phyloP scores from a whole-genome alignment of 2,797 vertebrate genomes.

The Neosalanx taihuensis region DNA sequence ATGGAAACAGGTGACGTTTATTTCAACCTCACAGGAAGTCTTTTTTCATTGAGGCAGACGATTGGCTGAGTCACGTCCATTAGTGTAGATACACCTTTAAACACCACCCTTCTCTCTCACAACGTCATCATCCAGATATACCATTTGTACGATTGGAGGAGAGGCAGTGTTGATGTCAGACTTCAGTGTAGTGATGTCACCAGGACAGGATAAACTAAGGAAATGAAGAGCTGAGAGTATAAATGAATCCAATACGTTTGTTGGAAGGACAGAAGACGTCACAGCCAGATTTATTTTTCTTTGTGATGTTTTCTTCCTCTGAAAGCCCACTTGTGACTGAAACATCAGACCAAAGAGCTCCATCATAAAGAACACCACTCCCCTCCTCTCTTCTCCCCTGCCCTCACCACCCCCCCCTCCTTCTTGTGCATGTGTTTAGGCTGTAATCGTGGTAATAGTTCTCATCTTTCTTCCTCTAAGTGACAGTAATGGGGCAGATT shows the following conservation, averaged over 20 bases:
- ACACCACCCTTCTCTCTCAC: neutral
- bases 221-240: neutral
- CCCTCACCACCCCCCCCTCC: neutral
- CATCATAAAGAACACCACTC: neutral
- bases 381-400: neutral
- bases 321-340: neutral
- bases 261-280: no score
- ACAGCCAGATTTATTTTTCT: neutral
- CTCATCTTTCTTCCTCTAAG: slow-evolving; percentile 27
- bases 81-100: no score
- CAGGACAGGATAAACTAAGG: neutral
- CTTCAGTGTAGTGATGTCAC: slow-evolving; percentile 6
- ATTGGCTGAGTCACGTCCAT: slow-evolving; percentile 8
- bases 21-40: neutral
- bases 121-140: neutral
- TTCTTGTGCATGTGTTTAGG: slow-evolving; percentile 10
- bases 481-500: slow-evolving; percentile 33
- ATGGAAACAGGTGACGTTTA: neutral
- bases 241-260: no score
- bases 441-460: slow-evolving; percentile 35
- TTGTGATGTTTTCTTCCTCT: neutral
- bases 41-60: neutral
- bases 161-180: slow-evolving; percentile 25
- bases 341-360: neutral
- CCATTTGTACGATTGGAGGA: neutral